phyloP scores from a whole-genome alignment of 2,797 vertebrate genomes.

The Paedocypris micromegethes region DNA sequence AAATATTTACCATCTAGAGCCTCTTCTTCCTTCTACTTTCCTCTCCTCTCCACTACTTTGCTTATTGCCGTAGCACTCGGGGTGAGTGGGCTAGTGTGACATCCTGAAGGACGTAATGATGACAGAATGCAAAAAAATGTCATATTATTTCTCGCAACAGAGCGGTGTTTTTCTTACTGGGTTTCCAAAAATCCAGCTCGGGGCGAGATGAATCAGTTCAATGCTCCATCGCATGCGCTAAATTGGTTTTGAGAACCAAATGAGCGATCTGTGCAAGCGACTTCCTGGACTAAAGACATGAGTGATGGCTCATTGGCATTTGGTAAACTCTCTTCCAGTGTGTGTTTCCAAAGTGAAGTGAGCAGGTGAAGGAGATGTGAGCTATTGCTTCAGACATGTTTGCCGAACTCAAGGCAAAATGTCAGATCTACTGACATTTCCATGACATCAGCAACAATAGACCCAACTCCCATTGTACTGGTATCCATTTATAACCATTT shows the following conservation, averaged over 20 bases:
- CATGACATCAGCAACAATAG: conserved; percentile 5
- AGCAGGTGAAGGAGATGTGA: background rate
- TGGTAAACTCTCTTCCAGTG: background rate
- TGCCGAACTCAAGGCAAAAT: conserved; percentile 4
- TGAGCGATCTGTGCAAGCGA: too few species aligned
- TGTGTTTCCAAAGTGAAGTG: conserved; percentile 1
- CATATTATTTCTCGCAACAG: conserved; percentile 44
- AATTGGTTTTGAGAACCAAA: conserved; percentile 2
- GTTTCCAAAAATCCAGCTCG: conserved; percentile 3
- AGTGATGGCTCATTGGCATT: background rate
- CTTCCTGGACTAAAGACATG: background rate
- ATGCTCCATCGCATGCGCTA: background rate
- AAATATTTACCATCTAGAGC: conserved; percentile 52
- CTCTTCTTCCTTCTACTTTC: conserved; percentile 22
- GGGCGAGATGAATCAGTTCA: background rate
- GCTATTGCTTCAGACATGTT: background rate
- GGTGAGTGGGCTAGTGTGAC: conserved; percentile 16
- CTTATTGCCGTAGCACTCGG: conserved; percentile 11
- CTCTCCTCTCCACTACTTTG: conserved; percentile 17
- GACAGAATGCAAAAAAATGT: conserved; percentile 1
- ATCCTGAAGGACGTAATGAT: conserved; percentile 23
- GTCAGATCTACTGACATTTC: conserved; percentile 17
- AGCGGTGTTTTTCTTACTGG: conserved; percentile 34
- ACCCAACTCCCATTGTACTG: background rate
- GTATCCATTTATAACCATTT: conserved; percentile 1